Percentiles rank a stretch among this genome's conserved stretches.
phyloP scores from a whole-genome alignment of 2,113 vertebrate genomes.

The Sinocyclocheilus anophthalmus region DNA sequence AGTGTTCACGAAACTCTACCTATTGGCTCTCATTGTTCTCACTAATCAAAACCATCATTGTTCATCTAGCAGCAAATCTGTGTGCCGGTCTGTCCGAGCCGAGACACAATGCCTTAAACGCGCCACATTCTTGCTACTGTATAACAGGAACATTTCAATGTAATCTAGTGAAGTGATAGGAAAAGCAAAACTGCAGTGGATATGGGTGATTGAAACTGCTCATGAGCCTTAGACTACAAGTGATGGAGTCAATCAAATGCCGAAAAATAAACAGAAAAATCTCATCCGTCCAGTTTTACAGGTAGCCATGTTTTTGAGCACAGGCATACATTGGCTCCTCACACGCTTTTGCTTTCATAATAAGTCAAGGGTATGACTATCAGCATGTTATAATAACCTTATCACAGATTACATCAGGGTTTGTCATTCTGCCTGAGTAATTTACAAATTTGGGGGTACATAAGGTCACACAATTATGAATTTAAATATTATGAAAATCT shows the following conservation, averaged over 20 bases:
- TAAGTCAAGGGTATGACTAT: slow-evolving; percentile 20
- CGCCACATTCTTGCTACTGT: neutral
- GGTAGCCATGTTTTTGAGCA: slow-evolving; percentile 34
- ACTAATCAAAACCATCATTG: slow-evolving; percentile 21
- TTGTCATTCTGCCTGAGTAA: slow-evolving; percentile 42
- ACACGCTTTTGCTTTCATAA: slow-evolving; percentile 40
- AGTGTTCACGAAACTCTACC: neutral
- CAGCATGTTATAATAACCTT: slow-evolving; percentile 45
- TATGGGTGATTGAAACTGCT: slow-evolving; percentile 1
- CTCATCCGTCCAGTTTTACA: slow-evolving; percentile 49
- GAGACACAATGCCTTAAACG: slow-evolving; percentile 49
- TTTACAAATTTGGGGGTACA: too few relatives aligned
- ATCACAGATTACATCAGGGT: slow-evolving; percentile 54
- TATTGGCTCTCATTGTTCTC: neutral
- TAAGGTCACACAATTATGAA: too few relatives aligned
- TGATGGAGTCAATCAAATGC: slow-evolving; percentile 39
- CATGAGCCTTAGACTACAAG: slow-evolving; percentile 30
- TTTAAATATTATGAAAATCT: too few relatives aligned
- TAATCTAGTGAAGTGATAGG: slow-evolving; percentile 15
- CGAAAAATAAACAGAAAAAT: slow-evolving; percentile 58
- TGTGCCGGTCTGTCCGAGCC: slow-evolving; percentile 38
- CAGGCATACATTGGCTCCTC: neutral
- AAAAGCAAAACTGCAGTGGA: slow-evolving; percentile 50
- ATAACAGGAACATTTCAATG: slow-evolving; percentile 38
- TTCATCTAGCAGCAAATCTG: slow-evolving; percentile 49